phyloP scores from a whole-genome alignment of 2,797 vertebrate species.

The Tapera naevia region DNA sequence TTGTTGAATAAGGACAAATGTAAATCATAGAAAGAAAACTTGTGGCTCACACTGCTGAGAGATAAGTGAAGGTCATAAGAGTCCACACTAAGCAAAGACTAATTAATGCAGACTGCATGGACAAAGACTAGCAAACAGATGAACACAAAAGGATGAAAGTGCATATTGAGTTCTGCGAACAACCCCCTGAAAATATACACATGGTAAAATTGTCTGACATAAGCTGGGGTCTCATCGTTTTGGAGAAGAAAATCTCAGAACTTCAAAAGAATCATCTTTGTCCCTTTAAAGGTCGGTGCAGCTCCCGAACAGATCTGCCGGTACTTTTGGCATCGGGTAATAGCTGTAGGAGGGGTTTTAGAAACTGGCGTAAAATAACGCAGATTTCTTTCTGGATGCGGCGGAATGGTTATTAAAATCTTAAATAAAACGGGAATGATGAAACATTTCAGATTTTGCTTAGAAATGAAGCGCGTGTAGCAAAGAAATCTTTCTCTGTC shows the following conservation, averaged over 20 bases:
- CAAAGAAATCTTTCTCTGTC: neutral
- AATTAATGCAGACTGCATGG: neutral
- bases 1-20: neutral
- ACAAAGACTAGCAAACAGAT: neutral
- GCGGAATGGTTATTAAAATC: neutral
- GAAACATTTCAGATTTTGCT: neutral
- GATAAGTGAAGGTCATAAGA: neutral
- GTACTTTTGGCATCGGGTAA: neutral
- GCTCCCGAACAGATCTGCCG: accelerated
- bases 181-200: neutral
- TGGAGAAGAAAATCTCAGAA: neutral
- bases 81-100: neutral
- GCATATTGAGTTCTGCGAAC: neutral
- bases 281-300: neutral
- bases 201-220: neutral
- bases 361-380: neutral
- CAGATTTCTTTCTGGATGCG: neutral
- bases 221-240: neutral
- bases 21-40: neutral
- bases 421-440: neutral
- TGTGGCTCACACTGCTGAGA: neutral
- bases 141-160: neutral
- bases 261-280: neutral
- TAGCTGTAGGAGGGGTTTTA: neutral
- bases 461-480: accelerated